phyloP scores from a whole-genome alignment of 2,888 invertebrate species.

The Spicauda simplicius region DNA sequence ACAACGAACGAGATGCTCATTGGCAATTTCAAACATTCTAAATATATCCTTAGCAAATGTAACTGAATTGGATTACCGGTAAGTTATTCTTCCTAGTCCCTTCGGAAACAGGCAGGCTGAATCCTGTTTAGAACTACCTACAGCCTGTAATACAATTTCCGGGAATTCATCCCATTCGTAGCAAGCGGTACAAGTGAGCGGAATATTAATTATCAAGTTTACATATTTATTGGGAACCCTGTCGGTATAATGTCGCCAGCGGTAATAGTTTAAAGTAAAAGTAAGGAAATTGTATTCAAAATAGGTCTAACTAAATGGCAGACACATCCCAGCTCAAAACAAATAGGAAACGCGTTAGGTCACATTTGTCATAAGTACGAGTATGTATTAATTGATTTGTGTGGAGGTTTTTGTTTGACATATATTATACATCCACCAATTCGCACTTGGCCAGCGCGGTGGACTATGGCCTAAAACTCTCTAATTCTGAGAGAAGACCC shows the following conservation, averaged over 20 bases:
- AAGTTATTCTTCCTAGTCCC: not conserved
- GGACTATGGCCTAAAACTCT: too few relatives aligned
- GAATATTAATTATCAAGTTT: conserved; percentile 33
- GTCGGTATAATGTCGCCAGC: conserved; percentile 19
- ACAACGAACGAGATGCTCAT: too few relatives aligned
- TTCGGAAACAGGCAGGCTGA: conserved; percentile 2
- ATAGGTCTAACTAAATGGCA: not conserved
- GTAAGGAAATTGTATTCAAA: conserved; percentile 15
- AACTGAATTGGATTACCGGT: not conserved
- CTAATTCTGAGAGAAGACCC: too few relatives aligned
- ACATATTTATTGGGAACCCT: conserved; percentile 25
- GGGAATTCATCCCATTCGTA: conserved; percentile 17
- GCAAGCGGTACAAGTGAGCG: conserved; percentile 20
- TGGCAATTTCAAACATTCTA: too few relatives aligned
- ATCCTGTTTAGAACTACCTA: conserved; percentile 6
- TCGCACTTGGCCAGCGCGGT: too few relatives aligned
- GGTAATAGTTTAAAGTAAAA: conserved; percentile 10
- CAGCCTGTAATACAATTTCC: conserved; percentile 12
- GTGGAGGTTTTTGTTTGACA: too few relatives aligned
- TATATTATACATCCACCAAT: too few relatives aligned
- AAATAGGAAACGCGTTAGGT: too few relatives aligned
- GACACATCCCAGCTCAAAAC: too few relatives aligned
- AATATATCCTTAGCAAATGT: too few relatives aligned
- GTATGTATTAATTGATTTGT: too few relatives aligned
- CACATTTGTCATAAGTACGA: too few relatives aligned